Conservation (phyloP, 2,797 vertebrate species). For the Phataginus tricuspis region DNA sequence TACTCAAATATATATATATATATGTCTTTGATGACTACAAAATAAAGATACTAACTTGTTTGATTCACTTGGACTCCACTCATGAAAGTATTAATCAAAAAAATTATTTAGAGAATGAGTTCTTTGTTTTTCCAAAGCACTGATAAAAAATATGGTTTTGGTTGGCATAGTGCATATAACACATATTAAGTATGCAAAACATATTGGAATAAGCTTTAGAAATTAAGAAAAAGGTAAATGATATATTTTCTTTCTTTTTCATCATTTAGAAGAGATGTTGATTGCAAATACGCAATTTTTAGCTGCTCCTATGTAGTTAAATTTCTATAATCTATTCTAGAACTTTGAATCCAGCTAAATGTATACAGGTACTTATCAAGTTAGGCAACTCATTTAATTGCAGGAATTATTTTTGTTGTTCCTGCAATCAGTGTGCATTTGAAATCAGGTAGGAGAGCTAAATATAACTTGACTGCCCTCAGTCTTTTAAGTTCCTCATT, state of each 20-base stretch:
- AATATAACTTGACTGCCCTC: constrained; percentile 32
- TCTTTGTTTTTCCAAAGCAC: not conserved
- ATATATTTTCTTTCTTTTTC: constrained; percentile 24
- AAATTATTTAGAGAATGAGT: not conserved
- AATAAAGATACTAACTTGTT: not conserved
- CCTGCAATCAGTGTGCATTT: constrained; percentile 57
- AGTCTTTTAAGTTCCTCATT: not conserved
- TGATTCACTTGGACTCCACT: not conserved
- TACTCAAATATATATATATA: not conserved
- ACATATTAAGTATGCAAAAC: not conserved
- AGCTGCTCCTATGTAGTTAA: not conserved
- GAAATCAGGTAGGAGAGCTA: constrained; percentile 8
- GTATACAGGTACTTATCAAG: constrained; percentile 46
- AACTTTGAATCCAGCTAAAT: constrained; percentile 2
- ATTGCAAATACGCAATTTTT: constrained; percentile 57
- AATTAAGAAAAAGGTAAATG: not conserved
- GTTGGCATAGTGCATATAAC: not conserved
- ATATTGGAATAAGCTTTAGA: not conserved
- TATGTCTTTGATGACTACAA: not conserved
- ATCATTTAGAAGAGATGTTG: constrained; percentile 30
- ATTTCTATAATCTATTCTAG: constrained; percentile 54
- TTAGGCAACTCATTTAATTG: constrained; percentile 52
- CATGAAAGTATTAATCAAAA: not conserved
- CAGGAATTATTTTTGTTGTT: constrained; percentile 61
- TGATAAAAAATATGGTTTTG: not conserved